Evolutionary conservation across 1,140 invertebrate species (phyloP).

Genomic region (Halyomorpha halys): DNA sequence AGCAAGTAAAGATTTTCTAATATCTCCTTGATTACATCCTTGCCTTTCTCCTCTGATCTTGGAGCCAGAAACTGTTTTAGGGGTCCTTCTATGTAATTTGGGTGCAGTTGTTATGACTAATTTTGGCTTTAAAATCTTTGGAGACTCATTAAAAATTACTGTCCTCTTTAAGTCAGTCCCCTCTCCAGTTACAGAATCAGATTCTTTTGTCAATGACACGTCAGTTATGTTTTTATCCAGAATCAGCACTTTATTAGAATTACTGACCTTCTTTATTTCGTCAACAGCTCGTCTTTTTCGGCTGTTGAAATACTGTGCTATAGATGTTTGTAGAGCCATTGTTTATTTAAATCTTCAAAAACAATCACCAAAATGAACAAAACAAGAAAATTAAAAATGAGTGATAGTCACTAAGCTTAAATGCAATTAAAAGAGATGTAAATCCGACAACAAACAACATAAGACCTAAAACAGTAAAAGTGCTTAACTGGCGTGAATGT

Average conservation of each 20-base stretch:
- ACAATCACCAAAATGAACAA: background rate
- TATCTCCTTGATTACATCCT: background rate
- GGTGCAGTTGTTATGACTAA: background rate
- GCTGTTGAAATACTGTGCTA: conserved; percentile 26
- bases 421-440: too few species aligned
- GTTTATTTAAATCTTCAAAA: background rate
- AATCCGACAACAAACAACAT: too few species aligned
- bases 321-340: conserved; percentile 27
- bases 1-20: conserved; percentile 1
- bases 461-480: too few species aligned
- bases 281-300: conserved; percentile 24
- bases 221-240: conserved; percentile 17
- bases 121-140: background rate
- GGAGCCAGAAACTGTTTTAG: background rate
- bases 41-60: background rate
- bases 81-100: background rate
- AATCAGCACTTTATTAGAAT: conserved; percentile 24
- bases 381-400: too few species aligned
- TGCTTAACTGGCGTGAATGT: too few species aligned
- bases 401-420: too few species aligned
- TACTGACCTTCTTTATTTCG: conserved; percentile 8
- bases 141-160: conserved; percentile 3
- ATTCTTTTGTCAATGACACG: background rate
- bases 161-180: background rate
- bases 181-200: background rate